Percentiles rank a stretch among this genome's conserved stretches.
Conservation (phyloP, 2,888 invertebrate species). For the Eucera pruinosa region DNA sequence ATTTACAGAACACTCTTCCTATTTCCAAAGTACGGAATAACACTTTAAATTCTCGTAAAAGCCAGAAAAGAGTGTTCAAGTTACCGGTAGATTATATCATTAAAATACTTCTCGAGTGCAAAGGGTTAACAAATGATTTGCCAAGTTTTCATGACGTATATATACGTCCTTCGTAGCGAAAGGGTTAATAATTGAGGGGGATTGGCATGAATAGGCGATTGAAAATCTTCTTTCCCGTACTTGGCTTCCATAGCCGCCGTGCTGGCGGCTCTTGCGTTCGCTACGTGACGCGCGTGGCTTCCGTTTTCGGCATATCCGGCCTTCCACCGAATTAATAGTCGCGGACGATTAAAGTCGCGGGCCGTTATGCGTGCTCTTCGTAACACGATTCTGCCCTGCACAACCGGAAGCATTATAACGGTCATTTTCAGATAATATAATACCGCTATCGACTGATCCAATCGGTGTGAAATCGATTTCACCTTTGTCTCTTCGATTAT, state of each 20-base stretch:
- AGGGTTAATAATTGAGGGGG: no score
- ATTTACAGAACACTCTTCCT: no score
- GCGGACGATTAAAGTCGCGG: constrained; percentile 53
- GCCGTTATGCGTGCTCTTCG: constrained; percentile 56
- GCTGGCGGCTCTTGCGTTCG: constrained; percentile 27
- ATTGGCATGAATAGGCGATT: constrained; percentile 7
- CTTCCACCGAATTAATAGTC: constrained; percentile 59
- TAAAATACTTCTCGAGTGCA: no score
- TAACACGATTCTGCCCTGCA: constrained; percentile 21
- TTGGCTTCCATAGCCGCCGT: constrained; percentile 21
- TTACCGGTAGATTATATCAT: no score
- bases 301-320: constrained; percentile 76
- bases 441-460: constrained; percentile 8
- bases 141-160: no score
- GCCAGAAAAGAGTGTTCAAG: no score
- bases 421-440: constrained; percentile 41
- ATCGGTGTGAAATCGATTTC: not conserved
- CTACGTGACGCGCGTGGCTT: constrained; percentile 74
- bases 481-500: not conserved
- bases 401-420: constrained; percentile 53
- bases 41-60: no score
- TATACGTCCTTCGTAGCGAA: no score
- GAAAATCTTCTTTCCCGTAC: constrained; percentile 28
- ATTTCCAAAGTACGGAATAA: no score
- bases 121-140: no score